These are phyloP conservation scores for Zoroaster sp. DNA, from an alignment of 53 echinoderm and acorn worm species.

Conservation along the genomic window DNA sequence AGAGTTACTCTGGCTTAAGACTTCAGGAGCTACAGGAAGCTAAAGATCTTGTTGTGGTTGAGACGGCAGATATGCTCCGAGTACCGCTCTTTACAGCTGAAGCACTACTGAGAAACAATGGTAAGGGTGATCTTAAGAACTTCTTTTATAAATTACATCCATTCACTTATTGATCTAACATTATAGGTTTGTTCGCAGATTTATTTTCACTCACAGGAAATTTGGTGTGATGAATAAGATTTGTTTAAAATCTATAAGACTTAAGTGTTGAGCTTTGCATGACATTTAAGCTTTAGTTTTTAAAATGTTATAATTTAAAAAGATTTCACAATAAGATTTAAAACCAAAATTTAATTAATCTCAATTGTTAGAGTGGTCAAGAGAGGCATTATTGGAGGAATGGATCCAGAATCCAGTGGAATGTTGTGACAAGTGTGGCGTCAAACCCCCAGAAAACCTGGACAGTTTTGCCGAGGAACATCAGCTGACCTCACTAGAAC, in stretches of 20 bases:
- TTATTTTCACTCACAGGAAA: too few species aligned
- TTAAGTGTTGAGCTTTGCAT: too few species aligned
- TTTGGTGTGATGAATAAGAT: too few species aligned
- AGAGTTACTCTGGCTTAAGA: constrained; percentile 86
- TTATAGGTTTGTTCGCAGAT: too few species aligned
- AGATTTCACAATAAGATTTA: too few species aligned
- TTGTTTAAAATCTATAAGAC: too few species aligned
- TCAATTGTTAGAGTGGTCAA: constrained; percentile 79
- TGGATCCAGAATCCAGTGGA: constrained; percentile 86
- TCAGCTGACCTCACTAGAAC: constrained; percentile 54
- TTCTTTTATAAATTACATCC: too few species aligned
- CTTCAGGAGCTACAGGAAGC: constrained; percentile 95
- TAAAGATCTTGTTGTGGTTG: constrained; percentile 91
- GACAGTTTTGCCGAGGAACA: constrained; percentile 72
- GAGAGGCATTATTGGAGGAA: constrained; percentile 79
- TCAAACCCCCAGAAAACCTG: constrained; percentile 86
- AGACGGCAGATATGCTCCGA: constrained; percentile 96
- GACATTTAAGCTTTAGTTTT: too few species aligned
- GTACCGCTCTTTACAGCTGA: constrained; percentile 97
- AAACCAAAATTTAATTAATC: background rate
- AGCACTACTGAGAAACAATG: constrained; percentile 91
- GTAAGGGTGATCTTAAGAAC: too few species aligned
- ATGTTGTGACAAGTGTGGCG: constrained; percentile 94
- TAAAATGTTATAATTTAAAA: too few species aligned
- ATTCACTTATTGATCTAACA: too few species aligned